phyloP scores from a whole-genome alignment of 2,113 vertebrate species.

The Pelecanus crispus region DNA sequence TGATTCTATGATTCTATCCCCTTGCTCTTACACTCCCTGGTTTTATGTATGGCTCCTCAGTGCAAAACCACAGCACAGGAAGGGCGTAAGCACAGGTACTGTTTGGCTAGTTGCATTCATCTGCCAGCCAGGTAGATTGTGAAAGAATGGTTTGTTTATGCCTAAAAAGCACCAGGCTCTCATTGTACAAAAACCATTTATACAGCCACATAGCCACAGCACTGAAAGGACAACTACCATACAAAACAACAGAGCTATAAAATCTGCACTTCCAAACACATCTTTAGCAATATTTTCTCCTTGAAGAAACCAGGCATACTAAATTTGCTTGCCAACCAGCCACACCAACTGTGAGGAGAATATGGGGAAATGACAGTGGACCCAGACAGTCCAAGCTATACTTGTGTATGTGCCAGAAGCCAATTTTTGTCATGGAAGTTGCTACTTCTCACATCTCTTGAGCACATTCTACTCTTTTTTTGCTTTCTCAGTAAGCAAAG shows the following conservation, averaged over 20 bases:
- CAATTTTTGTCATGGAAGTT: not conserved
- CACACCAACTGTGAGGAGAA: not conserved
- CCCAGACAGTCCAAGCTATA: not conserved
- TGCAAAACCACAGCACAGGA: not conserved
- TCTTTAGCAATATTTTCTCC: not conserved
- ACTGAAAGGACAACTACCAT: not conserved
- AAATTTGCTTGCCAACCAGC: not conserved
- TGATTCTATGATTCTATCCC: no score
- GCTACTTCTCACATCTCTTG: not conserved
- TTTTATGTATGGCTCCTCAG: not conserved
- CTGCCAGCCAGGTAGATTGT: not conserved
- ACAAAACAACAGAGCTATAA: not conserved
- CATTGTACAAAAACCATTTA: not conserved
- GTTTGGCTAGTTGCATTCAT: not conserved
- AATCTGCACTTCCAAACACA: not conserved
- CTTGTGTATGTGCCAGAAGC: not conserved
- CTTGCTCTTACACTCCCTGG: not conserved
- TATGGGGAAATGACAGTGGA: not conserved
- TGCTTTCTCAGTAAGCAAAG: not conserved
- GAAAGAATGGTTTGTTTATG: not conserved
- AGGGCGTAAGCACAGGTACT: accelerated
- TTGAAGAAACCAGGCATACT: not conserved
- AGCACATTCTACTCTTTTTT: not conserved
- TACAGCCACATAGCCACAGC: not conserved
- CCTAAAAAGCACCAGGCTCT: not conserved